Evolutionary conservation across 2,888 invertebrate species (phyloP), one percentile per base, ranked within the genome.

Genomic region (Nymphalis polychloros): DNA sequence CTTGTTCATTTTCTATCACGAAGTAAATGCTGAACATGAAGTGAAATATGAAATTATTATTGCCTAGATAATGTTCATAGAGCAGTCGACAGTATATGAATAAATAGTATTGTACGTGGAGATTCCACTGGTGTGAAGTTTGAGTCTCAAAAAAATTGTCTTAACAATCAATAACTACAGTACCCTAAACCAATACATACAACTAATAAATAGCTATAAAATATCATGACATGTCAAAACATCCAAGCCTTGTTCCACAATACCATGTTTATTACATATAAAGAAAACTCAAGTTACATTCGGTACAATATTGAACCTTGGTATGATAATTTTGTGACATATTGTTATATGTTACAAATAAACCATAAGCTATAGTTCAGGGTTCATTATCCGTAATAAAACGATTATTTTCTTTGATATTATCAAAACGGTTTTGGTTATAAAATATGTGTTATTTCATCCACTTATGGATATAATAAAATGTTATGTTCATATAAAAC

Each of bases 261-360:
- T 87, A 85, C 85, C 86, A 86, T 88, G 88, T 87, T 87, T 86
- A 86, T 84, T 82, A 83, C 80, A 77, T 81, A 88, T 88, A 88
- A 89, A 87, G 77, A 55, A 23, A 27, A 52, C 83, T 84, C 81
- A 76, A 76, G 73, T 75, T 71, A 78, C 75, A 81, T 86, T 84
- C 52, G 57, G 16, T 19, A 48, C 60, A 86, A 84, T 84, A 86
- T 82, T 76, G 64, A 61, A 73, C 62, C 63, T 64, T 49, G 71
- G 63, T 61, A 68, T 64, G 68, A 67, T 86, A 84, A 86, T 85
- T 80, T 81, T 83, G 81, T 88, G 88, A 88, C 84, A 82, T 88
- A 88, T 88, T 84, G 84, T 88, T 86, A 86, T 87, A 85, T 85
- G 79, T 80, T 41, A 10, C 13, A 57, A 35, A 8, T 17, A 86